phyloP scores from a whole-genome alignment of 2,113 vertebrate genomes.

The Cheirogaleus medius region DNA sequence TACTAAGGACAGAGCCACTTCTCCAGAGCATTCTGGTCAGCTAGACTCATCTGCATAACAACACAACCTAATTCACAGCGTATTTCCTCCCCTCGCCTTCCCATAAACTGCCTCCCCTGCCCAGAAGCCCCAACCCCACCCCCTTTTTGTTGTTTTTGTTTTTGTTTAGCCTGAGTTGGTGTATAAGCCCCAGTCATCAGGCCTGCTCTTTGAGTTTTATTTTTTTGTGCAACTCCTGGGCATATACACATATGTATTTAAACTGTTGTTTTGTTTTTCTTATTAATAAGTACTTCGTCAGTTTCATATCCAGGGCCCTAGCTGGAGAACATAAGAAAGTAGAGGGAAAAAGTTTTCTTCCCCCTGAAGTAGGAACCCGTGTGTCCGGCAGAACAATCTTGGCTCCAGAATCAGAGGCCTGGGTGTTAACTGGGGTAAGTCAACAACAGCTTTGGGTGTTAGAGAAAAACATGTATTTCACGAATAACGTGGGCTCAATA shows the following conservation, averaged over 20 bases:
- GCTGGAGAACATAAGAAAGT: background rate
- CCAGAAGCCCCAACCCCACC: background rate
- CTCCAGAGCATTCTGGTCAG: background rate
- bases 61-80: background rate
- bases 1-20: background rate
- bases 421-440: background rate
- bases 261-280: background rate
- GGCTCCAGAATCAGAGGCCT: accelerated
- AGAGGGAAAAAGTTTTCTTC: too few species aligned
- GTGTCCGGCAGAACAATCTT: background rate
- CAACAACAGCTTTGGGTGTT: background rate
- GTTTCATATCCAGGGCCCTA: background rate
- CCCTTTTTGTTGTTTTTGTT: background rate
- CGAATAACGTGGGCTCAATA: background rate
- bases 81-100: background rate
- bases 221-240: background rate
- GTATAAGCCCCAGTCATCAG: background rate
- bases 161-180: background rate
- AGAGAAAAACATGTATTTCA: too few species aligned
- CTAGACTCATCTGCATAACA: background rate
- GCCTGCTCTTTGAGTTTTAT: background rate
- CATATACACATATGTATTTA: background rate
- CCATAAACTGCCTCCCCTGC: background rate
- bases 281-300: background rate
- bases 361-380: too few species aligned